Conservation (phyloP, 2,113 vertebrate species). For the Pseudois nayaur region DNA sequence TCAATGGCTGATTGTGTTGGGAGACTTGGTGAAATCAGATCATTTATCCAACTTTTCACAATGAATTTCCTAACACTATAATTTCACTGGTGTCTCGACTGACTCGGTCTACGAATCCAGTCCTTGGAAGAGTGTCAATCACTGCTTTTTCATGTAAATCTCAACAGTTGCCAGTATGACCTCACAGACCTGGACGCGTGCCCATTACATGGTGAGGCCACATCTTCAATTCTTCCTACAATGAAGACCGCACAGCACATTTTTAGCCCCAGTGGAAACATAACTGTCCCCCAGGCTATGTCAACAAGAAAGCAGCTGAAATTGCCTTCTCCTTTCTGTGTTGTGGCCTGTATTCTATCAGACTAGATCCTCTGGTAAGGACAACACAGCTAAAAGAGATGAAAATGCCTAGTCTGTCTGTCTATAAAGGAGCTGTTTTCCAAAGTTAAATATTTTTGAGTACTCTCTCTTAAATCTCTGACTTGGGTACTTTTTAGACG, state of each 20-base stretch:
- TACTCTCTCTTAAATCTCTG: conserved; percentile 9
- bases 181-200: rapidly evolving
- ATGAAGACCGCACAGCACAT: background rate
- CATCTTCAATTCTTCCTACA: background rate
- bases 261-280: background rate
- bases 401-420: background rate
- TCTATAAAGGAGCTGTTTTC: background rate
- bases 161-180: background rate
- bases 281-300: rapidly evolving
- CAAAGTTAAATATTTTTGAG: conserved; percentile 1
- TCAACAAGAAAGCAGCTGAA: background rate
- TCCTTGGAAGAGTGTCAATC: background rate
- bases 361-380: background rate
- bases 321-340: background rate
- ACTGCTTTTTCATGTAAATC: background rate
- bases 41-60: background rate
- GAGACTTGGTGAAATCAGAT: background rate
- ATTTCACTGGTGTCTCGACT: background rate
- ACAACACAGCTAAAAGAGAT: background rate
- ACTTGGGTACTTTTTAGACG: background rate
- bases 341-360: background rate
- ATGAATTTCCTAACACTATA: background rate
- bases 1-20: background rate
- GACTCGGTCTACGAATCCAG: background rate
- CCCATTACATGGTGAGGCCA: background rate